These are phyloP conservation scores for Glyphotaelius pellucidus DNA, from an alignment of 2,888 invertebrate species.

Conservation along the genomic window DNA sequence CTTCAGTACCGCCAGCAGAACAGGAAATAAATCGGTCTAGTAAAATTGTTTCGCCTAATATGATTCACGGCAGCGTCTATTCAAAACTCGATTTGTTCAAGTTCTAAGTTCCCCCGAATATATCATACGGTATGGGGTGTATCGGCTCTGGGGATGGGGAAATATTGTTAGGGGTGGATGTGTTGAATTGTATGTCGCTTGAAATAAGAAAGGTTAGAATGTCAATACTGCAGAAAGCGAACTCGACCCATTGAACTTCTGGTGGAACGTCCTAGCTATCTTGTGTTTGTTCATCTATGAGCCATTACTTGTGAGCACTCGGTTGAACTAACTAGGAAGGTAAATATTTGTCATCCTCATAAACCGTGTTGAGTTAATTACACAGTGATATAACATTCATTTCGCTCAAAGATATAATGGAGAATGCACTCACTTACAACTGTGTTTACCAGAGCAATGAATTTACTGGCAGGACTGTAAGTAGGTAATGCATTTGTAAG, in stretches of 20 bases:
- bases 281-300: background rate
- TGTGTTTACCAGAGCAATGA: background rate
- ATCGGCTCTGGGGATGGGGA: background rate
- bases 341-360: no score
- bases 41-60: conserved; percentile 39
- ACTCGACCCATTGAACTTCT: background rate
- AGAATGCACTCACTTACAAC: background rate
- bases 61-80: conserved; percentile 34
- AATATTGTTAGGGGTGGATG: background rate
- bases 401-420: no score
- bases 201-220: background rate
- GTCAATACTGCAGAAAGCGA: background rate
- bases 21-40: conserved; percentile 39
- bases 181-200: background rate
- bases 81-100: conserved; percentile 39
- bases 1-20: background rate
- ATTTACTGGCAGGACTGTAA: background rate
- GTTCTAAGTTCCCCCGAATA: conserved; percentile 12
- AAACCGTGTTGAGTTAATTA: no score
- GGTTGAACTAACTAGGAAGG: no score
- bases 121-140: conserved; percentile 13
- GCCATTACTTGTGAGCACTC: no score
- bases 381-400: no score
- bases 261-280: background rate
- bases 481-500: background rate